Percentiles rank a stretch among this genome's conserved stretches.
These are phyloP conservation scores for Drosophila merina DNA, from an alignment of 2,888 invertebrate species.

Conservation along the genomic window DNA sequence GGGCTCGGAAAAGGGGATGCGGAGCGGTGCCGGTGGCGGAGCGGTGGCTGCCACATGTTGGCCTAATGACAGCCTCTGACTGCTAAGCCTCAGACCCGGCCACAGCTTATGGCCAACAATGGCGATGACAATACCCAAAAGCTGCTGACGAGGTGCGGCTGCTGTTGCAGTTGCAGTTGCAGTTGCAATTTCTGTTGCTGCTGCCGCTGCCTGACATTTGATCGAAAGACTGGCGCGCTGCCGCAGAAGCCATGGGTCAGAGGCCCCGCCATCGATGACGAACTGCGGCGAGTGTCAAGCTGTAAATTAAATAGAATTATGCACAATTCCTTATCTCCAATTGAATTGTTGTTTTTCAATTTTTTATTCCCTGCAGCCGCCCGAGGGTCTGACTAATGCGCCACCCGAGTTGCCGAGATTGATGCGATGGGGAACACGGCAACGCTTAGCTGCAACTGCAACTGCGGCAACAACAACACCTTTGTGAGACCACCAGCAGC, in stretches of 20 bases:
- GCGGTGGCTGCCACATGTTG: conserved; percentile 50
- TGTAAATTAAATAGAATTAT: conserved; percentile 71
- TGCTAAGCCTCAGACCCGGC: conserved; percentile 34
- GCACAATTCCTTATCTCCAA: conserved; percentile 62
- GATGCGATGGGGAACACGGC: conserved; percentile 46
- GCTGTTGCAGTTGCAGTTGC: conserved; percentile 1
- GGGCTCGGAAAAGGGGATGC: conserved; percentile 1
- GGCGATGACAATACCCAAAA: conserved; percentile 60
- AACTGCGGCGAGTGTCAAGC: conserved; percentile 66
- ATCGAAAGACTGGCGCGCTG: conserved; percentile 70
- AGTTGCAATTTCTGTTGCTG: conserved; percentile 3
- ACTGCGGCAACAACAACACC: conserved; percentile 10
- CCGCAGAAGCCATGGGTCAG: conserved; percentile 61
- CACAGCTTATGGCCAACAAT: conserved; percentile 37
- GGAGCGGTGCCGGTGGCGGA: conserved; percentile 17
- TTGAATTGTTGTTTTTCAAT: conserved; percentile 63
- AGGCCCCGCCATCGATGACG: conserved; percentile 25
- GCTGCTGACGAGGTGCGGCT: conserved; percentile 56
- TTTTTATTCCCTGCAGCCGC: conserved; percentile 52
- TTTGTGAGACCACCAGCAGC: conserved; percentile 40
- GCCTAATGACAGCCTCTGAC: conserved; percentile 62
- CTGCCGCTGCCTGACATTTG: conserved; percentile 62
- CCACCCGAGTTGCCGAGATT: conserved; percentile 74
- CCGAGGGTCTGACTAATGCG: conserved; percentile 73
- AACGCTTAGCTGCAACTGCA: conserved; percentile 19